Conservation (phyloP, 2,888 invertebrate genomes). For the Micoletzkya japonica region DNA sequence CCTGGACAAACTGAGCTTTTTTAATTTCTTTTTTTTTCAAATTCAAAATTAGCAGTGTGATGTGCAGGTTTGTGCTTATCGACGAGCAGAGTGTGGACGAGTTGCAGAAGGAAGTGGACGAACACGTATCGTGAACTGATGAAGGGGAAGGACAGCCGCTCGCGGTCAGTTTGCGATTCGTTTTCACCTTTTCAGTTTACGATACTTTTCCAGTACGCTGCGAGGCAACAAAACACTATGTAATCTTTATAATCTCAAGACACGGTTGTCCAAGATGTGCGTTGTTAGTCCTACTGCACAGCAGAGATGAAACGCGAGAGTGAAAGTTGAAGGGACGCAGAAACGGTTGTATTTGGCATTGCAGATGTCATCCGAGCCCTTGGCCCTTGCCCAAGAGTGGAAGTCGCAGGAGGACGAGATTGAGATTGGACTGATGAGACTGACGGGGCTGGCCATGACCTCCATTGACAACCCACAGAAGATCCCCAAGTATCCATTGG, state of each 20-base stretch:
- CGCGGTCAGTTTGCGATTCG: too few relatives aligned
- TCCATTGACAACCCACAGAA: slow-evolving; percentile 82
- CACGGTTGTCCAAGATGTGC: too few relatives aligned
- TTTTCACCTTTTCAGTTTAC: too few relatives aligned
- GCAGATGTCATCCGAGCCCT: slow-evolving; percentile 71
- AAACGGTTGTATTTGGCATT: too few relatives aligned
- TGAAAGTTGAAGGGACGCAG: too few relatives aligned
- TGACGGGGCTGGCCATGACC: slow-evolving; percentile 86
- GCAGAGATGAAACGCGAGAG: too few relatives aligned
- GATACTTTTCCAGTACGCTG: too few relatives aligned
- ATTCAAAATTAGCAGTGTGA: background rate
- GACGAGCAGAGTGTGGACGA: slow-evolving; percentile 80
- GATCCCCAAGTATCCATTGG: background rate
- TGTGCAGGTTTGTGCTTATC: slow-evolving; percentile 76
- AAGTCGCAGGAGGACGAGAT: slow-evolving; percentile 81
- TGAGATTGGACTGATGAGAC: slow-evolving; percentile 67
- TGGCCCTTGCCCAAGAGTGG: slow-evolving; percentile 94
- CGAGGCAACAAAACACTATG: too few relatives aligned
- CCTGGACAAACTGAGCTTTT: slow-evolving; percentile 53
- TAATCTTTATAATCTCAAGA: too few relatives aligned
- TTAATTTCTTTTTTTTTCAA: background rate
- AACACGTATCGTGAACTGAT: slow-evolving; percentile 4
- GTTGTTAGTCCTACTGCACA: too few relatives aligned
- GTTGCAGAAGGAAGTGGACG: slow-evolving; percentile 73
- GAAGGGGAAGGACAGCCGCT: too few relatives aligned